These are phyloP conservation scores for Prorops nasuta DNA, from an alignment of 1,140 invertebrate genomes.

Conservation along the genomic window DNA sequence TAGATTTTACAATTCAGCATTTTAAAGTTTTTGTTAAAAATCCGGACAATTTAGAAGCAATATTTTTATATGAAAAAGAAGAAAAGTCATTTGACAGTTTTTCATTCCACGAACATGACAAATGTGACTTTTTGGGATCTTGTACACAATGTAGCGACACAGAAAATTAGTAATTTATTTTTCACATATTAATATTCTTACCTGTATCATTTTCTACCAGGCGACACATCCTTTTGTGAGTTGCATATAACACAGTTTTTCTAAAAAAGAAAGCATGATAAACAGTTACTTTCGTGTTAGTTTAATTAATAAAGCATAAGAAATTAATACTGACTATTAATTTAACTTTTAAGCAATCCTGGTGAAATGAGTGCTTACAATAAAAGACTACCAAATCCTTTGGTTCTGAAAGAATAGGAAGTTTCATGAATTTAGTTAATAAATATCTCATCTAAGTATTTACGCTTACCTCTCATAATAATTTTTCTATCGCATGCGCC, in stretches of 20 bases:
- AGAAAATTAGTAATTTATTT: slow-evolving; percentile 1
- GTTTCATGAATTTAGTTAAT: slow-evolving; percentile 7
- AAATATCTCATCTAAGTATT: slow-evolving; percentile 6
- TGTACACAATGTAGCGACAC: slow-evolving; percentile 7
- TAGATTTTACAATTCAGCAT: slow-evolving; percentile 62
- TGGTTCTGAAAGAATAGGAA: slow-evolving; percentile 61
- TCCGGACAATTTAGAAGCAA: slow-evolving; percentile 12
- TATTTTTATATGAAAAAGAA: not conserved
- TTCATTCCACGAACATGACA: not conserved
- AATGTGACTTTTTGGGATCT: slow-evolving; percentile 19
- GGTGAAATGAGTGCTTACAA: slow-evolving; percentile 88
- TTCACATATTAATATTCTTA: slow-evolving; percentile 9
- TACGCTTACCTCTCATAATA: slow-evolving; percentile 63
- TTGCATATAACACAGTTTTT: slow-evolving; percentile 64
- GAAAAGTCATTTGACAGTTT: too few relatives aligned
- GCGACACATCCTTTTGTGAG: slow-evolving; percentile 48
- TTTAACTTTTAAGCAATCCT: slow-evolving; percentile 68
- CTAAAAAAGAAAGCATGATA: slow-evolving; percentile 30
- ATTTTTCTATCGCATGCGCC: slow-evolving; percentile 73
- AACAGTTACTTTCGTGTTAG: not conserved
- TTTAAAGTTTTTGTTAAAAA: slow-evolving; percentile 56
- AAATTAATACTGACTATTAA: slow-evolving; percentile 33
- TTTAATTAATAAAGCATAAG: not conserved
- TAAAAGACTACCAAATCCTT: slow-evolving; percentile 79
- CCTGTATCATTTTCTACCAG: slow-evolving; percentile 41